These are phyloP conservation scores for Ctenopoma multispine DNA, from an alignment of 2,797 vertebrate species.

Conservation along the genomic window DNA sequence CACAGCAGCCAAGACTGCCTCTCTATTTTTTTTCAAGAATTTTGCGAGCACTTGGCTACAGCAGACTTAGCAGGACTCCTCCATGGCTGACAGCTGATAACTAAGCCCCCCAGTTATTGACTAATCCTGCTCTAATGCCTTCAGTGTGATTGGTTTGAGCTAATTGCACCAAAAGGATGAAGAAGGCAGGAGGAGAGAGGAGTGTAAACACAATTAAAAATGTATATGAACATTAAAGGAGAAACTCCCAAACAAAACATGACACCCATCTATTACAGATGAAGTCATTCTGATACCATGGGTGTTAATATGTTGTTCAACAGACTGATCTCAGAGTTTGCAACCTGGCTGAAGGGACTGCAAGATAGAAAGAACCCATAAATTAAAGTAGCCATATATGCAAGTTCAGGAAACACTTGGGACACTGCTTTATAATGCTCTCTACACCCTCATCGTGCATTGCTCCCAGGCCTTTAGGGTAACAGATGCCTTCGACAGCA, in stretches of 20 bases:
- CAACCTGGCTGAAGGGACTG: too few relatives aligned
- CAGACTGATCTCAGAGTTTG: too few relatives aligned
- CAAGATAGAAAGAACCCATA: too few relatives aligned
- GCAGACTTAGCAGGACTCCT: slow-evolving; percentile 63
- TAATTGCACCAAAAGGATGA: slow-evolving; percentile 60
- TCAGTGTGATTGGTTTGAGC: slow-evolving; percentile 72
- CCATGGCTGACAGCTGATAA: slow-evolving; percentile 67
- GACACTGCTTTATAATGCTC: neutral
- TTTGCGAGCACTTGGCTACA: slow-evolving; percentile 20
- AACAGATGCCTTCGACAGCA: neutral
- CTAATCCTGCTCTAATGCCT: slow-evolving; percentile 76
- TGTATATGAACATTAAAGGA: too few relatives aligned
- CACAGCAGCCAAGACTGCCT: neutral
- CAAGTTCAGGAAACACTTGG: neutral
- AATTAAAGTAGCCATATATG: too few relatives aligned
- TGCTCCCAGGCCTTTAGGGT: neutral
- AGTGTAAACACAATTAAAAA: too few relatives aligned
- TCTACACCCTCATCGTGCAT: neutral
- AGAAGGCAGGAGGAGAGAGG: neutral
- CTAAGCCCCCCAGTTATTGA: slow-evolving; percentile 68
- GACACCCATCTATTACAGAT: too few relatives aligned
- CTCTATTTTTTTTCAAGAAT: slow-evolving; percentile 33
- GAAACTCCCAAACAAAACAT: too few relatives aligned
- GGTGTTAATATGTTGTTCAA: too few relatives aligned
- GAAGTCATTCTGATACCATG: too few relatives aligned